phyloP scores from a whole-genome alignment of 2,888 invertebrate genomes.

The Merodon equestris region DNA sequence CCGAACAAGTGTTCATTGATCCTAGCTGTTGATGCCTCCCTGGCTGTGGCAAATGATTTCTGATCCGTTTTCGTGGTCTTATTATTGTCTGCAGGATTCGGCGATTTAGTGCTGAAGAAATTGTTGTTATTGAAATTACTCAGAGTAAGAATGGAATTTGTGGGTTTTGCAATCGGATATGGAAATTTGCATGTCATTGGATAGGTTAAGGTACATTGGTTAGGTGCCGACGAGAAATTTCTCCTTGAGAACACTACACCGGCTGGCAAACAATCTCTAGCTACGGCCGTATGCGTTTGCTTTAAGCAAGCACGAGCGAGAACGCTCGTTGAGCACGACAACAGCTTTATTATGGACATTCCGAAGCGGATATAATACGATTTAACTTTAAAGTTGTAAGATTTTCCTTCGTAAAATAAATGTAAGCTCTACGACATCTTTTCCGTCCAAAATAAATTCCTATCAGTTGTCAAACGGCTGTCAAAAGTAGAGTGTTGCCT shows the following conservation, averaged over 20 bases:
- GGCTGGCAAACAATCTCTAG: conserved; percentile 29
- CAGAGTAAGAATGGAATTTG: not conserved
- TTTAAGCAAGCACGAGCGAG: conserved; percentile 34
- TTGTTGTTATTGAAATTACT: not conserved
- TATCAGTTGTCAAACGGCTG: conserved; percentile 17
- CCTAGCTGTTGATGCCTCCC: not conserved
- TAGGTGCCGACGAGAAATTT: conserved; percentile 17
- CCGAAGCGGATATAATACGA: not conserved
- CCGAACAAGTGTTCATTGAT: conserved; percentile 74
- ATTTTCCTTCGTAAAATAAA: conserved; percentile 16
- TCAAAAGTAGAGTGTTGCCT: not conserved
- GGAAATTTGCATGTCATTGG: conserved; percentile 33
- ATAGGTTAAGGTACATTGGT: conserved; percentile 43
- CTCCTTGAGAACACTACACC: conserved; percentile 34
- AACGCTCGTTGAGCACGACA: conserved; percentile 35
- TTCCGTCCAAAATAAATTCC: conserved; percentile 16
- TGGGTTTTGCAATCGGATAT: conserved; percentile 12
- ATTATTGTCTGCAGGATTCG: not conserved
- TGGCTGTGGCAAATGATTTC: not conserved
- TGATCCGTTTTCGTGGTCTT: not conserved
- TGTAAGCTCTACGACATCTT: conserved; percentile 32
- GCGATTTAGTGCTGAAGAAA: conserved; percentile 30
- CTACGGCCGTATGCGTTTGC: conserved; percentile 12
- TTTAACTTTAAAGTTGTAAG: conserved; percentile 8
- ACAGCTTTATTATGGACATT: conserved; percentile 50